Conservation (phyloP, 53 echinoderm and acorn worm species). For the Temnopleurus reevesii region DNA sequence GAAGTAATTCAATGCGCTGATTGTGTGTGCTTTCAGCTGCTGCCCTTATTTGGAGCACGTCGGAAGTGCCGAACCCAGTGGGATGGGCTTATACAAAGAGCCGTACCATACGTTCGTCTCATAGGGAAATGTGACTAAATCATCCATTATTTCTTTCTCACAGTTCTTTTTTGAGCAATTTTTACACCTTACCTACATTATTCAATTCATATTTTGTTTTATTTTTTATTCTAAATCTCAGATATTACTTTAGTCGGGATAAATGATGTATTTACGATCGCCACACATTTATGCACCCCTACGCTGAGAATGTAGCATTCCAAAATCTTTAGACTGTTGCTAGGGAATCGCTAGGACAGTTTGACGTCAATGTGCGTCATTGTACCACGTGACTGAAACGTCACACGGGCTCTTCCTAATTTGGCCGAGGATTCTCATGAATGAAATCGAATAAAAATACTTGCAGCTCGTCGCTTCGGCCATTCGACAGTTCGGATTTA, state of each 20-base stretch:
- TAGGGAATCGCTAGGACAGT: constrained; percentile 38
- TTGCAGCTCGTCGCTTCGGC: constrained; percentile 54
- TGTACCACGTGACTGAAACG: constrained; percentile 62
- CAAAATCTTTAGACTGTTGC: constrained; percentile 58
- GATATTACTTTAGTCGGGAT: background rate
- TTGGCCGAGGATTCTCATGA: constrained; percentile 55
- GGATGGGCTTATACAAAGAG: constrained; percentile 6
- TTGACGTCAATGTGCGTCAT: constrained; percentile 88
- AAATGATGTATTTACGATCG: background rate
- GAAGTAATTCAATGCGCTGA: constrained; percentile 60
- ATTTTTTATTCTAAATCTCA: background rate
- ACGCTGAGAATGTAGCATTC: constrained; percentile 7
- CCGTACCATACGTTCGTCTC: background rate
- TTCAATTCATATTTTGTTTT: background rate
- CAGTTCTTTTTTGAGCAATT: background rate
- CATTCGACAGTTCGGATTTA: constrained; percentile 84
- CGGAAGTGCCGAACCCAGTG: constrained; percentile 59
- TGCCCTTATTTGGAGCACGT: constrained; percentile 41
- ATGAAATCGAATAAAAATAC: constrained; percentile 70
- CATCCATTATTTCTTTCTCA: background rate
- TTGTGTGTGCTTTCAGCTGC: constrained; percentile 43
- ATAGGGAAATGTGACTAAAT: background rate
- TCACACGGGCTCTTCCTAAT: constrained; percentile 67
- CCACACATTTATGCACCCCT: background rate
- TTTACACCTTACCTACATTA: background rate